These are phyloP conservation scores for Cyclura pinguis DNA, from an alignment of 2,797 vertebrate species.

Conservation along the genomic window DNA sequence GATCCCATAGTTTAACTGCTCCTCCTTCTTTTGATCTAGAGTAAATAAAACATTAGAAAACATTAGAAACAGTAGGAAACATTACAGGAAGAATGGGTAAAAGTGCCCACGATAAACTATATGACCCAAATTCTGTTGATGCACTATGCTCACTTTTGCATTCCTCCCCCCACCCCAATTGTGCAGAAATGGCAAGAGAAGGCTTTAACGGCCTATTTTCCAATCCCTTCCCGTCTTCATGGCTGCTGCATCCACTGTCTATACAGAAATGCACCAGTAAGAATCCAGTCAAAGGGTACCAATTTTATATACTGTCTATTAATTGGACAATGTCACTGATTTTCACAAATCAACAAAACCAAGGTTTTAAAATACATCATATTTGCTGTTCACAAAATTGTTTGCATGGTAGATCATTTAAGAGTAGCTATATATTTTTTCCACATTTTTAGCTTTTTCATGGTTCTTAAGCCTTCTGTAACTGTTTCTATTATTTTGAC, in stretches of 20 bases:
- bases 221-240: no score
- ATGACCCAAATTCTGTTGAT: constrained; percentile 75
- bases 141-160: no score
- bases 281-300: no score
- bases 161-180: no score
- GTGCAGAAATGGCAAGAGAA: no score
- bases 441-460: background rate
- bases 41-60: constrained; percentile 49
- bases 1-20: constrained; percentile 97
- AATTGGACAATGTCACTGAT: background rate
- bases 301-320: background rate
- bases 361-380: background rate
- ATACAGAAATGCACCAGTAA: no score
- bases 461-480: background rate
- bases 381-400: background rate
- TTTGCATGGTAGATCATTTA: background rate
- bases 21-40: constrained; percentile 95
- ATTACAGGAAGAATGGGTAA: constrained; percentile 86
- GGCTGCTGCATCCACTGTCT: no score
- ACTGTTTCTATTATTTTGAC: background rate
- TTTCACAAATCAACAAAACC: background rate
- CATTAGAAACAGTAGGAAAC: constrained; percentile 71
- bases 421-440: background rate
- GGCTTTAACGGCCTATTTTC: no score
- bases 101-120: constrained; percentile 72